Percentiles rank a stretch among this genome's conserved stretches.
These are phyloP conservation scores for Autographa pulchrina DNA, from an alignment of 2,888 invertebrate genomes.

Conservation along the genomic window DNA sequence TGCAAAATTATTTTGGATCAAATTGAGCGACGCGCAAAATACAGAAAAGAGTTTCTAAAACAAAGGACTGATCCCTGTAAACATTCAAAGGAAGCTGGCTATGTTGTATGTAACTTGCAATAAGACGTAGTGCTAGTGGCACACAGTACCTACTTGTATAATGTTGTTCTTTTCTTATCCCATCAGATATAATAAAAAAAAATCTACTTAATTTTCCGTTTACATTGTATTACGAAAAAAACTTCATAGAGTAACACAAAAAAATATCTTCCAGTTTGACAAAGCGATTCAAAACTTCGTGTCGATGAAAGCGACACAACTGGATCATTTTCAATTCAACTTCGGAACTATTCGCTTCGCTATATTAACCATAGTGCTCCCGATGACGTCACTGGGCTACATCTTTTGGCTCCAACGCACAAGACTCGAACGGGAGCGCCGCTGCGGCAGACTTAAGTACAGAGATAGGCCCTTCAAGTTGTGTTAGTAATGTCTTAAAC, in stretches of 20 bases:
- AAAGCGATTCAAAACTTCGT: slow-evolving; percentile 92
- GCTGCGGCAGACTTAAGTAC: slow-evolving; percentile 92
- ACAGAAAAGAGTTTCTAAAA: slow-evolving; percentile 92
- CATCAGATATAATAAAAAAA: no score
- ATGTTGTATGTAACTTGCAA: slow-evolving; percentile 89
- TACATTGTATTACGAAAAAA: no score
- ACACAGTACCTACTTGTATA: neutral
- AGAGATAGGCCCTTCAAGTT: slow-evolving; percentile 90
- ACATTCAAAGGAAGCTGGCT: slow-evolving; percentile 91
- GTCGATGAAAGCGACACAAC: slow-evolving; percentile 90
- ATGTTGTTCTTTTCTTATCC: no score
- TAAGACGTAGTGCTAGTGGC: neutral
- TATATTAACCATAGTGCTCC: slow-evolving; percentile 82
- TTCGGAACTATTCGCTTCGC: slow-evolving; percentile 83
- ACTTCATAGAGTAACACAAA: no score
- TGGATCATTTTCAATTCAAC: slow-evolving; percentile 91
- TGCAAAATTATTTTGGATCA: slow-evolving; percentile 89
- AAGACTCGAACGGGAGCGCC: slow-evolving; percentile 84
- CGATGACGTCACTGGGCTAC: slow-evolving; percentile 87
- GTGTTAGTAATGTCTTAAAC: neutral
- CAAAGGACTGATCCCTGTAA: slow-evolving; percentile 91
- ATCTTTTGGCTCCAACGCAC: slow-evolving; percentile 85
- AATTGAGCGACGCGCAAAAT: slow-evolving; percentile 88
- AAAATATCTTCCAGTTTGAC: slow-evolving; percentile 92
- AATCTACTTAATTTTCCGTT: no score